Percentiles rank a stretch among this genome's conserved stretches.
phyloP scores from a whole-genome alignment of 2,113 vertebrate genomes.

The Proterorhinus semilunaris region DNA sequence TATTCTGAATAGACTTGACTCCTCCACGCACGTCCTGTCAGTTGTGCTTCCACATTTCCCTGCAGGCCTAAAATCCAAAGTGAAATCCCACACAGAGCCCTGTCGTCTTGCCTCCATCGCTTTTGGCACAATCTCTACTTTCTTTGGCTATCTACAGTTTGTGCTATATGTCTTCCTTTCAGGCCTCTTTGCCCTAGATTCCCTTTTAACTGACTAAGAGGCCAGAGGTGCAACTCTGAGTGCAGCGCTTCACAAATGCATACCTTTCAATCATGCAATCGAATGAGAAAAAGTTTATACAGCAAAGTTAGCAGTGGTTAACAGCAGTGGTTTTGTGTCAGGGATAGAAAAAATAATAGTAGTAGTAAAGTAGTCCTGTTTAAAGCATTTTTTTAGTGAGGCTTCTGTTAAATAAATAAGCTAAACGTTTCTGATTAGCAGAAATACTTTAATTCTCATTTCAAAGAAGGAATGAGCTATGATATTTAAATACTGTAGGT shows the following conservation, averaged over 20 bases:
- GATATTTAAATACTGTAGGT: no score
- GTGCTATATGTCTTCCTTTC: slow-evolving; percentile 70
- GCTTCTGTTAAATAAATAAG: neutral
- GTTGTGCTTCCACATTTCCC: slow-evolving; percentile 71
- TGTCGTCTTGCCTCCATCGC: slow-evolving; percentile 73
- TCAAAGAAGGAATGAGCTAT: no score
- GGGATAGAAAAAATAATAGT: neutral
- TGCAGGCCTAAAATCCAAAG: slow-evolving; percentile 71
- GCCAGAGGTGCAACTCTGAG: slow-evolving; percentile 61
- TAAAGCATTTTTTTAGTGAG: neutral
- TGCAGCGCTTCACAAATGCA: slow-evolving; percentile 19
- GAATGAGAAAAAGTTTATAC: neutral
- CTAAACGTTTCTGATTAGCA: no score
- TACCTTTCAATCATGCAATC: slow-evolving; percentile 38
- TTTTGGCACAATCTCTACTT: slow-evolving; percentile 76
- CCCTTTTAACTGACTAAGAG: slow-evolving; percentile 58
- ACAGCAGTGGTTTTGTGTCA: neutral
- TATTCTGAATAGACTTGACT: slow-evolving; percentile 69
- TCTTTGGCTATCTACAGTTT: slow-evolving; percentile 67
- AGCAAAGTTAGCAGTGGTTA: neutral
- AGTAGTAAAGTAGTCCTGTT: neutral
- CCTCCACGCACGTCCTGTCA: slow-evolving; percentile 72
- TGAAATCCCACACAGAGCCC: slow-evolving; percentile 73
- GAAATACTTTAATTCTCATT: no score
- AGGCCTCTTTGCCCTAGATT: slow-evolving; percentile 69